Evolutionary conservation across 2,113 vertebrate genomes (phyloP), one percentile per base, ranked within the genome.

Genomic region (Pomatorhinus ruficollis): DNA sequence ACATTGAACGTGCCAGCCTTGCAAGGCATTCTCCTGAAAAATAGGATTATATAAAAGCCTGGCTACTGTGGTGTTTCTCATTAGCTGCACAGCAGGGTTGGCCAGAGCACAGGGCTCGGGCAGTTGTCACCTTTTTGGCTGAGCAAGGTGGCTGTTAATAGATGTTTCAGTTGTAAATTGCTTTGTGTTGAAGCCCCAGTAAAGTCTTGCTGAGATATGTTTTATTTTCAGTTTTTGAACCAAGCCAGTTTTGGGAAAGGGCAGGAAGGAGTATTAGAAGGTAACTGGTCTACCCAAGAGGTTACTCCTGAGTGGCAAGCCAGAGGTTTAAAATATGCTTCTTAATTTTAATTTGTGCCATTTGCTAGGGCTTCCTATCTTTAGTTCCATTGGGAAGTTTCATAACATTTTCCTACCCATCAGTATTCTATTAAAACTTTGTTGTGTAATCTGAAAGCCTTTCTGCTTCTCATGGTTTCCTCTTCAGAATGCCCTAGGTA

Each of bases 381-480:
- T 56, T 27, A 21, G 49, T 69, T 95, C 64, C 57, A 18, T 1
- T 66, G 76, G 64, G 68, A 90, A 57, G 76, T 96, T 97, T 93
- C 40, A 6, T 95, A 96, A 96, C 85, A 8, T 92, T 93, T 90
- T 89, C 79, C 92, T 92, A 24, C 83, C 76, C 88, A 93, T 96
- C 76, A 1, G 96, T 92, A 68, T 97, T 70, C 76, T 78, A 71
- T 96, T 97, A 95, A 80, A 78, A 35, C 42, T 64, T 70, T 0
- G 35, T 95, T 96, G 85, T 94, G 85, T 92, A 96, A 96, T 80
- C 88, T 49, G 23, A 81, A 96, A 87, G 90, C 61, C 45, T 66
- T 68, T 68, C 85, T 96, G 80, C 90, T 88, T 63, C 76, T 94
- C 75, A 83, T 91, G 79, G 79, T 88, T 96, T 95, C 95, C 88